A percentile compares a stretch with the other conserved stretches of the same genome.
These are phyloP conservation scores for Grallaria varia DNA, from an alignment of 2,113 vertebrate species.

Conservation along the genomic window DNA sequence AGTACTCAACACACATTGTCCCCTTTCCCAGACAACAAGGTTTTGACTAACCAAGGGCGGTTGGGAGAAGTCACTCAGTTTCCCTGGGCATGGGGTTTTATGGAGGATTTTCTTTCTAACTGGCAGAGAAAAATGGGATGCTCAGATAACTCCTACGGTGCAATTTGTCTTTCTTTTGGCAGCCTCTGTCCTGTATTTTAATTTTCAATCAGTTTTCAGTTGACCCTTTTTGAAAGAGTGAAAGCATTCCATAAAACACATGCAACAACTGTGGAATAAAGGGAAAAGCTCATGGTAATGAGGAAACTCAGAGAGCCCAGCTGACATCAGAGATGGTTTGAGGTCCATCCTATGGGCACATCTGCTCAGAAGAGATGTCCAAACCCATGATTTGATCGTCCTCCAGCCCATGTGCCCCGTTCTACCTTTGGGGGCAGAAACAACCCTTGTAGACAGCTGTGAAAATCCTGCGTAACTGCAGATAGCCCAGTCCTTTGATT, in stretches of 20 bases:
- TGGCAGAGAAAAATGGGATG: neutral
- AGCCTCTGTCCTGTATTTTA: neutral
- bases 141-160: neutral
- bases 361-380: no score
- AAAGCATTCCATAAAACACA: neutral
- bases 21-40: neutral
- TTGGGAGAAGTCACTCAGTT: neutral
- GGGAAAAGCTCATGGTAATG: accelerated
- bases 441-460: no score
- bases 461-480: neutral
- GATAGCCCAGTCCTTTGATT: neutral
- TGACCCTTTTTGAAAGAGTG: neutral
- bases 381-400: accelerated
- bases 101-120: neutral
- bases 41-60: neutral
- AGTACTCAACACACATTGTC: neutral
- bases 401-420: neutral
- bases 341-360: neutral
- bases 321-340: neutral
- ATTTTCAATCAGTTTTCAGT: neutral
- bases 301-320: neutral
- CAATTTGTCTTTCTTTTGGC: neutral
- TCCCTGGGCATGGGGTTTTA: neutral
- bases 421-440: neutral
- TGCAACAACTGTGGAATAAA: neutral